phyloP scores from a whole-genome alignment of 2,113 vertebrate genomes.

The Lycaon pictus region DNA sequence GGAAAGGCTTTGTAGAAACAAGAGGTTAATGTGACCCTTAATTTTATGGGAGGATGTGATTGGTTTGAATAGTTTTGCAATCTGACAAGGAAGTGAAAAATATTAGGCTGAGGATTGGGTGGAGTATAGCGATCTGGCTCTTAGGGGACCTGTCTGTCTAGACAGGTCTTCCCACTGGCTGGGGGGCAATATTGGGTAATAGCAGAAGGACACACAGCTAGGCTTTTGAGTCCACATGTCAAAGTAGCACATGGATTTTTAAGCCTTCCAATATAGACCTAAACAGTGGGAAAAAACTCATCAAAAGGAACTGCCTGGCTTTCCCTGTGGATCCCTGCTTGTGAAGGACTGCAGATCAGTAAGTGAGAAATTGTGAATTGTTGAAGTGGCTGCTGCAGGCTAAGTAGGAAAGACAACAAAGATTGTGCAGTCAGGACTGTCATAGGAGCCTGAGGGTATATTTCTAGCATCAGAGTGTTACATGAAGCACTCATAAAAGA shows the following conservation, averaged over 20 bases:
- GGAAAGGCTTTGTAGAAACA: not conserved
- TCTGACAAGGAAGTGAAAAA: not conserved
- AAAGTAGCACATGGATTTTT: not conserved
- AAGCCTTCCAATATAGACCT: not conserved
- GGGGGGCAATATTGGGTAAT: not conserved
- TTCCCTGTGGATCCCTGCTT: not conserved
- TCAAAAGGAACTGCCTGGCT: not conserved
- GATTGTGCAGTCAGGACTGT: not conserved
- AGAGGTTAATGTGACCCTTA: not conserved
- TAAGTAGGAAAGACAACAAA: not conserved
- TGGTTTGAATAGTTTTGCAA: not conserved
- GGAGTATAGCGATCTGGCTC: not conserved
- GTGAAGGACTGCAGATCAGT: not conserved
- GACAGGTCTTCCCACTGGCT: not conserved
- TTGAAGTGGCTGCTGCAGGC: not conserved
- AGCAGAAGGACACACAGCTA: not conserved
- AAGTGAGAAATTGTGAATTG: not conserved
- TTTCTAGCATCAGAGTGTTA: constrained; percentile 84
- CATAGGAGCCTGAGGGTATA: not conserved
- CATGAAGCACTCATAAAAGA: constrained; percentile 89
- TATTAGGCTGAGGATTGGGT: not conserved
- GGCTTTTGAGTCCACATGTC: not conserved
- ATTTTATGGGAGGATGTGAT: not conserved
- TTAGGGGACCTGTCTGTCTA: not conserved
- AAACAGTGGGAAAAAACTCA: not conserved